Evolutionary conservation across 2,888 invertebrate genomes (phyloP).

Genomic region (Pyrrhia umbra): DNA sequence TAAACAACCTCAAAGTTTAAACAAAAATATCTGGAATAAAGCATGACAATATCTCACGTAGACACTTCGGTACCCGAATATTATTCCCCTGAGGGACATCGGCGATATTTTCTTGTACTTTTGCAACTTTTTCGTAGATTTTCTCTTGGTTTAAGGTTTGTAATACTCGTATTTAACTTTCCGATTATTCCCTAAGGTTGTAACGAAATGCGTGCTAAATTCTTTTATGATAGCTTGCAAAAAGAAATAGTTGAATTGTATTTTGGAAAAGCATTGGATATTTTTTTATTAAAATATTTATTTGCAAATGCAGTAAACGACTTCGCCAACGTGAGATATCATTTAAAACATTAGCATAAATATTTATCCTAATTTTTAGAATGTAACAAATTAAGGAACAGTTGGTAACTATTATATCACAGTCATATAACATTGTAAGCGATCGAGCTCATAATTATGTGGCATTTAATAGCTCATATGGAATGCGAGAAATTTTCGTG

Average conservation of each 20-base stretch:
- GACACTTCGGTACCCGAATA: slow-evolving; percentile 2
- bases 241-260: background rate
- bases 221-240: background rate
- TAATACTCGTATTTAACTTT: slow-evolving; percentile 17
- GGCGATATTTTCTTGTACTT: slow-evolving; percentile 18
- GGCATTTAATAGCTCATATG: too few relatives aligned
- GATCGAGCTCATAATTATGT: too few relatives aligned
- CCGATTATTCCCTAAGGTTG: slow-evolving; percentile 11
- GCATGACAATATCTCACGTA: background rate
- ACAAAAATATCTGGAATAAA: background rate
- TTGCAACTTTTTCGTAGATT: slow-evolving; percentile 8
- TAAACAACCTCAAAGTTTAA: background rate
- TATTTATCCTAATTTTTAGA: slow-evolving; percentile 10
- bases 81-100: slow-evolving; percentile 9
- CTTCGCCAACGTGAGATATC: slow-evolving; percentile 14
- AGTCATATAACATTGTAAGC: too few relatives aligned
- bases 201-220: background rate
- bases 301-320: background rate
- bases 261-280: too few relatives aligned
- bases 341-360: slow-evolving; percentile 1
- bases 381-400: slow-evolving; percentile 6
- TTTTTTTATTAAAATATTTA: slow-evolving; percentile 1
- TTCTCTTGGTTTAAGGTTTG: slow-evolving; percentile 9
- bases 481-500: too few relatives aligned
- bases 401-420: slow-evolving; percentile 11